Conservation (phyloP, 2,888 invertebrate genomes). For the Drosophila parthenogenetica region DNA sequence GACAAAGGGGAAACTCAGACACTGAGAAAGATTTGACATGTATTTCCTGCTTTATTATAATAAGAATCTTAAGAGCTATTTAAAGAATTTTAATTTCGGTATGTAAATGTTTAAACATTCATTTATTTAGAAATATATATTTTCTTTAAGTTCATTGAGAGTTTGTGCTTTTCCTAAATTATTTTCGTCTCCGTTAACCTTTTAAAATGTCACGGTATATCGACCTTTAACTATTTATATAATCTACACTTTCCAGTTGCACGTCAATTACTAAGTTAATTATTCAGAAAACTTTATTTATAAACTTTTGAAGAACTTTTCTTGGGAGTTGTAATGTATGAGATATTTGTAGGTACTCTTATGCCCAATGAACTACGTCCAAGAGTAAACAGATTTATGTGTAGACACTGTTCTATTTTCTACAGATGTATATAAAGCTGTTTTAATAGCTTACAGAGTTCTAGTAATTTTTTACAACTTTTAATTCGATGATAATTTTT, state of each 20-base stretch:
- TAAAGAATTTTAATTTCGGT: neutral
- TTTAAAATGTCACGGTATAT: conserved; percentile 5
- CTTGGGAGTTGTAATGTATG: no score
- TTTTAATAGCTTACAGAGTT: no score
- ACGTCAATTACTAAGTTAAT: conserved; percentile 5
- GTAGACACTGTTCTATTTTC: no score
- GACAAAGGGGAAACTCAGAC: conserved; percentile 16
- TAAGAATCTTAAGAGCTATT: neutral
- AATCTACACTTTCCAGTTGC: neutral
- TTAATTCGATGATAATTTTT: no score
- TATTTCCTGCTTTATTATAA: conserved; percentile 36
- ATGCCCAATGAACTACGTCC: no score
- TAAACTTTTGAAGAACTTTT: neutral
- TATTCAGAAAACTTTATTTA: conserved; percentile 1
- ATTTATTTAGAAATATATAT: no score
- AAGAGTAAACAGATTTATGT: no score
- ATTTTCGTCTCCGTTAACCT: neutral
- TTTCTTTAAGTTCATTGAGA: neutral
- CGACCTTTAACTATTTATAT: conserved; percentile 16
- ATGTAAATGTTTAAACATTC: no score
- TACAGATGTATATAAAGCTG: no score
- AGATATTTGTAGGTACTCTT: neutral
- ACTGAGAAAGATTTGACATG: conserved; percentile 31
- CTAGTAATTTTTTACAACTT: no score
- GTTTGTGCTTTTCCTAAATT: neutral